These are phyloP conservation scores for Nineta flava DNA, from an alignment of 2,888 invertebrate genomes.

Conservation along the genomic window DNA sequence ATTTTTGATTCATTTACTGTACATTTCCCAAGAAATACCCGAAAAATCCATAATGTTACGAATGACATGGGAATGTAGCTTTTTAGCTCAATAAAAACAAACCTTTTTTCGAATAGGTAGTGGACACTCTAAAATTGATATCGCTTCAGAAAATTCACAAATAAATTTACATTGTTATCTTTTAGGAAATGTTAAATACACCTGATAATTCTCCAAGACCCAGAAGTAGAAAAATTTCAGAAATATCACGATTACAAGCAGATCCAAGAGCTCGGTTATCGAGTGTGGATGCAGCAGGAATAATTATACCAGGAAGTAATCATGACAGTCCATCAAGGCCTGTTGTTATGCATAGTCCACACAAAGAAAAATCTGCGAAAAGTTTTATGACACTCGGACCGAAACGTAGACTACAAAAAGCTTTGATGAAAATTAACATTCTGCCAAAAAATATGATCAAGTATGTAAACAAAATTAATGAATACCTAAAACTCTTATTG, in stretches of 20 bases:
- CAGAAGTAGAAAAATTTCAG: conserved; percentile 41
- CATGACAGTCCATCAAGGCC: conserved; percentile 31
- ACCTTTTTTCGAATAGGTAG: too few relatives aligned
- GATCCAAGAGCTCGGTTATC: conserved; percentile 63
- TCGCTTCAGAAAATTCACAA: too few relatives aligned
- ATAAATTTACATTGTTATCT: background rate
- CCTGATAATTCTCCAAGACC: conserved; percentile 71
- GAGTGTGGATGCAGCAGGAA: conserved; percentile 43
- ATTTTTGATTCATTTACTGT: too few relatives aligned
- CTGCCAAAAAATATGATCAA: conserved; percentile 67
- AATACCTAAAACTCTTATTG: background rate
- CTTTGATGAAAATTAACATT: conserved; percentile 78
- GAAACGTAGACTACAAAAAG: conserved; percentile 67
- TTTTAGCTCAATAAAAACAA: too few relatives aligned
- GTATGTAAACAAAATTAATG: too few relatives aligned
- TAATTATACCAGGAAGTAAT: conserved; percentile 16
- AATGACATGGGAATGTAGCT: too few relatives aligned
- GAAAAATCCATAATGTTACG: too few relatives aligned
- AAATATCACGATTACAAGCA: conserved; percentile 48
- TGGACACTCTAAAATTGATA: too few relatives aligned
- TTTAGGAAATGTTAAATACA: conserved; percentile 48
- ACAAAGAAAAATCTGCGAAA: conserved; percentile 39
- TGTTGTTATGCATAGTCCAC: conserved; percentile 42
- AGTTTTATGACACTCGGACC: conserved; percentile 83
- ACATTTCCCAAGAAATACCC: too few relatives aligned